Conservation (phyloP, 2,797 vertebrate genomes). For the Agapornis canus region DNA sequence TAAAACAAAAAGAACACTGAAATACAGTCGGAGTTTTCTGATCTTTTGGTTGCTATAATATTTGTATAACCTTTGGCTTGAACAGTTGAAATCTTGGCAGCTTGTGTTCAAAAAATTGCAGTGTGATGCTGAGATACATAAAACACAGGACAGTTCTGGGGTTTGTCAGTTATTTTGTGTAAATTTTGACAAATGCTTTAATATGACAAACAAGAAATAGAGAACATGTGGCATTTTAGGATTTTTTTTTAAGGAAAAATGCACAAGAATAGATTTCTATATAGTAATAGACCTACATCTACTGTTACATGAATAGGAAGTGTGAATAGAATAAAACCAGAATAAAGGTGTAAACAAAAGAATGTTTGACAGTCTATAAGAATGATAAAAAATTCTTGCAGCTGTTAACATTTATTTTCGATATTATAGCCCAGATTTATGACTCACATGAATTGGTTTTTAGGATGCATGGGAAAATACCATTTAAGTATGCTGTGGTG, state of each 20-base stretch:
- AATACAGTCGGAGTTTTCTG: not conserved
- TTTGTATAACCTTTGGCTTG: constrained; percentile 46
- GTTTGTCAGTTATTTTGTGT: constrained; percentile 26
- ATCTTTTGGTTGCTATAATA: not conserved
- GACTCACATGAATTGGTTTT: not conserved
- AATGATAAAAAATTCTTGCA: not conserved
- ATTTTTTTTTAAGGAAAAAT: not conserved
- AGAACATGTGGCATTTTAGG: not conserved
- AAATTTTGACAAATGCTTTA: not conserved
- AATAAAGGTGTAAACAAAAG: not conserved
- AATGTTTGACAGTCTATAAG: not conserved
- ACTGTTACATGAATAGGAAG: not conserved
- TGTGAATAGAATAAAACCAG: not conserved
- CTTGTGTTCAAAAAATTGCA: not conserved
- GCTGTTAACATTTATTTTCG: not conserved
- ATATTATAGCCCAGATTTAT: not conserved
- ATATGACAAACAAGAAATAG: not conserved
- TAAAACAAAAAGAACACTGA: not conserved
- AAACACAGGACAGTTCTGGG: not conserved
- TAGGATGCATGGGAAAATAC: not conserved
- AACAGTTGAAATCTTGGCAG: constrained; percentile 5
- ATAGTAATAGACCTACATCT: not conserved
- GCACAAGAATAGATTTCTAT: not conserved
- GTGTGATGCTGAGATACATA: not conserved
- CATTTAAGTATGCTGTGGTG: not conserved